Base-by-base conservation (phyloP, 1,140 invertebrate species). In the Meloidogyne exigua region DNA sequence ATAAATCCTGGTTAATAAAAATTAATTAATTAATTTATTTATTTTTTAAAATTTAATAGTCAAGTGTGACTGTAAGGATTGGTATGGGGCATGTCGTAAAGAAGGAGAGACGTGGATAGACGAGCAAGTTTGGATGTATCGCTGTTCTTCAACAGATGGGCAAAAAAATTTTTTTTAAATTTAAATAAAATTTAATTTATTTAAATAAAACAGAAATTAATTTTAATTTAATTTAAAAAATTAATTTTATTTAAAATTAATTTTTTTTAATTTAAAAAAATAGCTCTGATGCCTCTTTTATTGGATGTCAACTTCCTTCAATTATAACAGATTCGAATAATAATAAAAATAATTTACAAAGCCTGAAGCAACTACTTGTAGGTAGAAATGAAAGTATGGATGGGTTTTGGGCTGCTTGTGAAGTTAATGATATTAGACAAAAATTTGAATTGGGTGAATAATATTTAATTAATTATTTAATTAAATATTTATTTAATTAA, bases 31-130 rank as follows among this genome's bases (percentile, higher is more conserved):
- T n/a, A n/a, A n/a, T 36, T 15, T 26, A 42, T 76, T 77, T 4
- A 78, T 79, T 66, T 76, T 62, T 18, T 68, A 57, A 72, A 57
- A 42, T 23, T 0, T 68, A 84, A 69, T 63, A 87, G 85, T 68
- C 13, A 68, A 76, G 13, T 86, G 84, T 63, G 62, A 85, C 44
- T 86, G 85, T 65, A 81, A 76, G 15, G 85, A 86, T 76, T 86
- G 86, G 86, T 87, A 86, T 71, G 85, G 85, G 42, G 74, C 72
- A 36, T 86, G 85, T 67, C 64, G 76, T 18, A 13, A 66, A 11
- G 39, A 63, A 18, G 84, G 83, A n/a, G 84, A 83, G 7, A 76
- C 63, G 68, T 86, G 85, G 85, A 69, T 75, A 5, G 85, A 86
- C 70, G 85, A 86, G 15, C 57, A 77, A 18, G 75, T 76, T 25